Conservation (phyloP, 2,888 invertebrate species). For the Blera fallax region DNA sequence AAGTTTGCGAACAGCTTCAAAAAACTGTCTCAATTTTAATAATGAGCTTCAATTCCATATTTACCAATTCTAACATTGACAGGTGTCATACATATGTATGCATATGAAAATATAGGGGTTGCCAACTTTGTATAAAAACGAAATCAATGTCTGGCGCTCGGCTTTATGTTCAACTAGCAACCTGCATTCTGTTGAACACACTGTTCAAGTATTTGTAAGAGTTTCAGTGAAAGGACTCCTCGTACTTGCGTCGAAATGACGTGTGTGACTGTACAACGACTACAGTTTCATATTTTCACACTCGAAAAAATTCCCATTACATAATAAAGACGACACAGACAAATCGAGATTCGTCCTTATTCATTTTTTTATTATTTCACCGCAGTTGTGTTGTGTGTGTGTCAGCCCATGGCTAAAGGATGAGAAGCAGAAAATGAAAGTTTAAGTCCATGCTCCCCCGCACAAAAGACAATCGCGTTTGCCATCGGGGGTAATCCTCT, state of each 20-base stretch:
- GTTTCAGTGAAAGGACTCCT: background rate
- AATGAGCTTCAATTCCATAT: too few species aligned
- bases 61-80: too few species aligned
- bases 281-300: slow-evolving; percentile 50
- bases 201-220: background rate
- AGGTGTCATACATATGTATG: too few species aligned
- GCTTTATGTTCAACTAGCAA: too few species aligned
- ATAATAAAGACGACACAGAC: background rate
- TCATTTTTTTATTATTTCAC: slow-evolving; percentile 41
- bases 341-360: slow-evolving; percentile 22
- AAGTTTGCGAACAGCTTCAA: too few species aligned
- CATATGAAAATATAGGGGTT: too few species aligned
- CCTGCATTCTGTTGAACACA: background rate
- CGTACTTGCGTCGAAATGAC: slow-evolving; percentile 19
- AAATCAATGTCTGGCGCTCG: too few species aligned
- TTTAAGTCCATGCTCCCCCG: slow-evolving; percentile 15
- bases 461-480: slow-evolving; percentile 31
- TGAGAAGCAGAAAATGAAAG: background rate
- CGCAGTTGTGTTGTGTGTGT: background rate
- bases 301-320: slow-evolving; percentile 41
- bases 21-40: too few species aligned
- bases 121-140: too few species aligned
- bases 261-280: background rate
- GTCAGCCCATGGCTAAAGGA: background rate
- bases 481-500: slow-evolving; percentile 47